Evolutionary conservation across 1,140 invertebrate genomes (phyloP).

Genomic region (Drosophila nigromelanica): DNA sequence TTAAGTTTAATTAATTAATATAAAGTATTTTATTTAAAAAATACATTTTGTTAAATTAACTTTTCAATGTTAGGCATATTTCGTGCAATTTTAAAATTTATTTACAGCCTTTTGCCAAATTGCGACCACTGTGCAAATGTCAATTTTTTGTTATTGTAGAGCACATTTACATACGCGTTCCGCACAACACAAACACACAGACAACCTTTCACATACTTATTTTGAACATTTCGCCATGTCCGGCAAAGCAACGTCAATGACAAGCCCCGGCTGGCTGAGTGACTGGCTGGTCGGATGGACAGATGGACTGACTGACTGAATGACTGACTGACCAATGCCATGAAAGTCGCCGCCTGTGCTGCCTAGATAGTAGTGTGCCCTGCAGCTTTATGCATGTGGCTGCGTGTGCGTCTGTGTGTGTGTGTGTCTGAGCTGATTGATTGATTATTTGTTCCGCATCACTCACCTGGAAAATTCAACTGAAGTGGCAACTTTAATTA

Average conservation of each 20-base stretch:
- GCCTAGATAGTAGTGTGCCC: conserved; percentile 68
- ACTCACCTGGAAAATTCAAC: conserved; percentile 84
- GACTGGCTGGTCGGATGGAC: conserved; percentile 29
- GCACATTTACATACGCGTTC: conserved; percentile 69
- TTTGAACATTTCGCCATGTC: conserved; percentile 77
- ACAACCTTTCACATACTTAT: conserved; percentile 65
- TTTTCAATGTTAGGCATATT: neutral
- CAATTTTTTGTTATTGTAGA: conserved; percentile 40
- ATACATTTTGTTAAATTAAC: too few species aligned
- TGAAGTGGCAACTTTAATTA: conserved; percentile 84
- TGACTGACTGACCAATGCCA: conserved; percentile 54
- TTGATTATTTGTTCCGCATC: conserved; percentile 84
- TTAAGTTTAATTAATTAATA: too few species aligned
- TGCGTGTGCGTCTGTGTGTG: conserved; percentile 18
- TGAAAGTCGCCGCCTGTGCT: conserved; percentile 63
- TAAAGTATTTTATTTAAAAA: too few species aligned
- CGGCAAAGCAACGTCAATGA: conserved; percentile 67
- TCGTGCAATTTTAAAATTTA: neutral
- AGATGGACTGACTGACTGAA: conserved; percentile 20
- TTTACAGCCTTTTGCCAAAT: too few species aligned
- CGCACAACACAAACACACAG: conserved; percentile 12
- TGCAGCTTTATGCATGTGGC: conserved; percentile 55
- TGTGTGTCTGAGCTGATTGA: conserved; percentile 76
- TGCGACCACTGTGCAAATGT: conserved; percentile 45
- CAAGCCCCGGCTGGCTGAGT: conserved; percentile 58